These are phyloP conservation scores for Eospalax fontanierii DNA, from an alignment of 2,797 vertebrate genomes.

Conservation along the genomic window DNA sequence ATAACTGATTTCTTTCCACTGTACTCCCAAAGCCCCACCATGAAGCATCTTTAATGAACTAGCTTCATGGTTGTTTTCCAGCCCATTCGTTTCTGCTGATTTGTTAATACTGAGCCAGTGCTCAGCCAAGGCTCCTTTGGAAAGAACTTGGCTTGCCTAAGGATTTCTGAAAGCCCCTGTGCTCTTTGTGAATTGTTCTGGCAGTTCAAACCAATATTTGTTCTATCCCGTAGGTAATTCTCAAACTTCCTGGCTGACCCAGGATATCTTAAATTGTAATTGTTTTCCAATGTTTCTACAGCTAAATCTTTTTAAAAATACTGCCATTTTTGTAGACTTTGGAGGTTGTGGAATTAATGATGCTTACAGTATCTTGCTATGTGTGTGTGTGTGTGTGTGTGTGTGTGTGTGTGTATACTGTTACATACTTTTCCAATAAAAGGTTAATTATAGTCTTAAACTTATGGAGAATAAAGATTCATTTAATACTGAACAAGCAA, in stretches of 20 bases:
- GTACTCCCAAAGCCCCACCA: neutral
- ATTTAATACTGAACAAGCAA: neutral
- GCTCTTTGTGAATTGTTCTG: neutral
- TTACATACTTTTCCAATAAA: neutral
- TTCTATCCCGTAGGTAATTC: neutral
- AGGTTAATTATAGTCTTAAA: neutral
- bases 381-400: too few species aligned
- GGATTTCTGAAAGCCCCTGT: neutral
- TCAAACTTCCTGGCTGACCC: neutral
- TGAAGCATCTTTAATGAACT: neutral
- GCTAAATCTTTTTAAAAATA: neutral
- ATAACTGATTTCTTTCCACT: neutral
- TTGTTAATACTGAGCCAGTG: neutral
- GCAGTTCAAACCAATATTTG: neutral
- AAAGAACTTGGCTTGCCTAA: neutral
- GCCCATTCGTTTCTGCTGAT: neutral
- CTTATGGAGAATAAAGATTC: neutral
- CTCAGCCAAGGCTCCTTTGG: neutral
- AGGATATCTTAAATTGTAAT: neutral
- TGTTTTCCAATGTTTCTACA: neutral
- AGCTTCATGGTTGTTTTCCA: neutral
- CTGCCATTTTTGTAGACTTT: neutral
- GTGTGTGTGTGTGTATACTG: too few species aligned
- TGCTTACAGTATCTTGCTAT: neutral
- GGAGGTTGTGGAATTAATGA: neutral